Evolutionary conservation across 2,888 invertebrate species (phyloP).

Genomic region (Andrena praecox): DNA sequence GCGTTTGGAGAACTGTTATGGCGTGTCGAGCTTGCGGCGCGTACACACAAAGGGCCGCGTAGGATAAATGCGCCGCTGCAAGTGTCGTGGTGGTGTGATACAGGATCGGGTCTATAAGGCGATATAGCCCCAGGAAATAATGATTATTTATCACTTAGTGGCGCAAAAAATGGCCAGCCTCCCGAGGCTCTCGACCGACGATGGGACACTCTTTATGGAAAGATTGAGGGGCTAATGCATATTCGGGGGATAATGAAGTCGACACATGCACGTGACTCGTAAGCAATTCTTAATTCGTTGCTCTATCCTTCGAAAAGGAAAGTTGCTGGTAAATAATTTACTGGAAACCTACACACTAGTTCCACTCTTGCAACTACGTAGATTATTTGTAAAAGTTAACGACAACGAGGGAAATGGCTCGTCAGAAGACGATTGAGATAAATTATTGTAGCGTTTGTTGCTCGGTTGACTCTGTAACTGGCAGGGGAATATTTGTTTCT

Average conservation of each 20-base stretch:
- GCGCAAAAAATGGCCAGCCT: not conserved
- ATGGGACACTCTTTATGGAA: not conserved
- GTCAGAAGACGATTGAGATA: not conserved
- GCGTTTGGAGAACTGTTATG: constrained; percentile 50
- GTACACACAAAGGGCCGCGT: constrained; percentile 33
- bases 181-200: not conserved
- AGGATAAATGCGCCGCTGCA: constrained; percentile 49
- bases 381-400: not conserved
- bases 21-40: constrained; percentile 35
- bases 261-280: not conserved
- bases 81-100: constrained; percentile 30
- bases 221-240: constrained; percentile 21
- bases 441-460: not conserved
- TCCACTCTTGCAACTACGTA: not conserved
- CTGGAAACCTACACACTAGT: not conserved
- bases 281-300: constrained; percentile 16
- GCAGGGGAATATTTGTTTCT: not conserved
- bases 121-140: constrained; percentile 24
- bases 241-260: constrained; percentile 17
- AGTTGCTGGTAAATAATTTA: constrained; percentile 1
- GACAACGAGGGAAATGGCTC: not conserved
- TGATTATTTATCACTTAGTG: constrained; percentile 33
- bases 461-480: not conserved
- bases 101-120: constrained; percentile 39
- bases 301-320: not conserved